These are phyloP conservation scores for Cabera pusaria DNA, from an alignment of 2,888 invertebrate species.

Conservation along the genomic window DNA sequence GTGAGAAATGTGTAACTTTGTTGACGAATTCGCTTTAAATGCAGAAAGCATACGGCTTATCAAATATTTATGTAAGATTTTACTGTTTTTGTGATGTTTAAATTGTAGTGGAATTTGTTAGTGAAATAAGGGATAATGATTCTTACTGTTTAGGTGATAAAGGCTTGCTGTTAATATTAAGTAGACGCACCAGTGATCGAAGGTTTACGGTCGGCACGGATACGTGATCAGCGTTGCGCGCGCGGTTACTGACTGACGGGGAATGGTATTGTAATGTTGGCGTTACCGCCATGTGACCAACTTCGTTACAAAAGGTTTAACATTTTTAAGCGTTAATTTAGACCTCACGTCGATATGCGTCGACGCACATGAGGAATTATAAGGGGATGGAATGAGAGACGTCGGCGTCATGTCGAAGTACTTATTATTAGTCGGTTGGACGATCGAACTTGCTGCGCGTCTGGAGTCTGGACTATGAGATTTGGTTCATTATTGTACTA, in stretches of 20 bases:
- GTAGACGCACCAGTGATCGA: slow-evolving; percentile 62
- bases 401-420: no score
- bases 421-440: no score
- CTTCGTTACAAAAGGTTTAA: slow-evolving; percentile 51
- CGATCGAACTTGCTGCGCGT: no score
- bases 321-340: slow-evolving; percentile 14
- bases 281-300: slow-evolving; percentile 69
- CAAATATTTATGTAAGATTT: slow-evolving; percentile 43
- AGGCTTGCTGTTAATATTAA: slow-evolving; percentile 24
- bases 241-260: slow-evolving; percentile 63
- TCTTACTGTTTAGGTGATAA: slow-evolving; percentile 21
- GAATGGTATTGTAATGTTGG: slow-evolving; percentile 59
- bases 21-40: no score
- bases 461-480: no score
- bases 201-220: slow-evolving; percentile 39
- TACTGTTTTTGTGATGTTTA: no score
- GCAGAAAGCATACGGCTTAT: slow-evolving; percentile 41
- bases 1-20: no score
- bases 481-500: no score
- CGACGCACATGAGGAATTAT: slow-evolving; percentile 21
- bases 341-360: slow-evolving; percentile 23
- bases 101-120: no score
- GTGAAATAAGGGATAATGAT: slow-evolving; percentile 23
- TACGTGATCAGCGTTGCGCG: slow-evolving; percentile 58
- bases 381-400: no score